Conservation (phyloP, 2,797 vertebrate genomes). For the Amblyopsis hoosieri region DNA sequence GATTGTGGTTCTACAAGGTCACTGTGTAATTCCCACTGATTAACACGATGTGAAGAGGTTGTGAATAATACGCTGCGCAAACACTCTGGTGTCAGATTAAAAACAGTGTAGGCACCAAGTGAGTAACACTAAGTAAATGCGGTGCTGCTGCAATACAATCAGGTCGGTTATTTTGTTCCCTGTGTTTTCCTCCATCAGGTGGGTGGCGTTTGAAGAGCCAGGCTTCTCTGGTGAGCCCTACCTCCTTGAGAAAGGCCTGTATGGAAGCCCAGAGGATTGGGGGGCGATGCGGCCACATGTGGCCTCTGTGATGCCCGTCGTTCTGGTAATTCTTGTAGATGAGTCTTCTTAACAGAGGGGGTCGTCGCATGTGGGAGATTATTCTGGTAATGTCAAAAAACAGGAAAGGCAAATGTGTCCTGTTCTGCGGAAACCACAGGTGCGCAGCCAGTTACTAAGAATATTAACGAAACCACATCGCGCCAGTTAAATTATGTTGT, state of each 20-base stretch:
- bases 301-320: conserved; percentile 86
- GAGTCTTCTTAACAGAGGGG: not conserved
- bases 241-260: conserved; percentile 89
- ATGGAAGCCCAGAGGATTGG: conserved; percentile 88
- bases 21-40: too few species aligned
- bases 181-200: conserved; percentile 68
- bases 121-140: too few species aligned
- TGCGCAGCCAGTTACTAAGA: not conserved
- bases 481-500: not conserved
- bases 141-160: not conserved
- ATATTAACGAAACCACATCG: not conserved
- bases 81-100: too few species aligned
- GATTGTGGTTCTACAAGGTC: too few species aligned
- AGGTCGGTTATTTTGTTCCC: not conserved
- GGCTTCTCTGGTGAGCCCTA: conserved; percentile 89
- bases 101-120: too few species aligned
- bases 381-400: too few species aligned
- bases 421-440: not conserved
- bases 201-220: conserved; percentile 89
- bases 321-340: conserved; percentile 79
- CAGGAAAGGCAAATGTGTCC: too few species aligned
- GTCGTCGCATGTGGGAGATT: too few species aligned
- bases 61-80: too few species aligned
- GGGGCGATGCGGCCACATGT: conserved; percentile 81
- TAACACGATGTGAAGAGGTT: too few species aligned